Percentiles rank a stretch among this genome's conserved stretches.
These are phyloP conservation scores for Ormyrus nitidulus DNA, from an alignment of 2,888 invertebrate genomes.

Conservation along the genomic window DNA sequence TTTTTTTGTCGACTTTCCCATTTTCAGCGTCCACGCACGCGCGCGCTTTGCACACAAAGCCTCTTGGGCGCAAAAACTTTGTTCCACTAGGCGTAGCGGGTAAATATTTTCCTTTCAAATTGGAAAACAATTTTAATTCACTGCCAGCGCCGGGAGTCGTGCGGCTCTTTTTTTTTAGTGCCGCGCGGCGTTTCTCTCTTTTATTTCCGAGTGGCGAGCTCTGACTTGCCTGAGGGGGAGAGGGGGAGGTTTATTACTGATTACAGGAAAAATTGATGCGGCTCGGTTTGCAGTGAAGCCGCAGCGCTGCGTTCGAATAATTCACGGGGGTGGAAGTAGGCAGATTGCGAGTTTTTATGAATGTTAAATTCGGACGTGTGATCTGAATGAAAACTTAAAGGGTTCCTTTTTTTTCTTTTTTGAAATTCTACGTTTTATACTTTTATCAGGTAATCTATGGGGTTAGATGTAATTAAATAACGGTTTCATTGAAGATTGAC, in stretches of 20 bases:
- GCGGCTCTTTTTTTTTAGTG: slow-evolving; percentile 19
- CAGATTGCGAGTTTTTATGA: too few relatives aligned
- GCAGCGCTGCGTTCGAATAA: background rate
- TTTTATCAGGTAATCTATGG: too few relatives aligned
- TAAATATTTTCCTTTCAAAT: slow-evolving; percentile 66
- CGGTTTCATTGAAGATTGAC: too few relatives aligned
- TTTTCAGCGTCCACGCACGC: background rate
- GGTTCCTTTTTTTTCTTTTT: background rate
- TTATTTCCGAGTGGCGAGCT: background rate
- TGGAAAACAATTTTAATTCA: slow-evolving; percentile 70
- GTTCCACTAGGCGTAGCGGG: slow-evolving; percentile 54
- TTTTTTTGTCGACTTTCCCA: slow-evolving; percentile 12
- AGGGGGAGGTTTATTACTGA: slow-evolving; percentile 71
- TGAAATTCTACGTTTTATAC: background rate
- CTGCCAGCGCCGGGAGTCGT: slow-evolving; percentile 55
- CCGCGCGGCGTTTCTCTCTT: slow-evolving; percentile 12
- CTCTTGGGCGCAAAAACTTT: slow-evolving; percentile 27
- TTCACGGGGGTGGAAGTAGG: too few relatives aligned
- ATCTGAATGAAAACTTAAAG: background rate
- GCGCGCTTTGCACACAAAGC: too few relatives aligned
- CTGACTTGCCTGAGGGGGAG: slow-evolving; percentile 55
- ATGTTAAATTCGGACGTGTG: too few relatives aligned
- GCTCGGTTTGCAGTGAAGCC: slow-evolving; percentile 55
- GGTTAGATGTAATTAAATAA: too few relatives aligned
- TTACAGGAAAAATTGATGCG: slow-evolving; percentile 71